phyloP scores from a whole-genome alignment of 2,888 invertebrate genomes.

The Ormyrus pomaceus region DNA sequence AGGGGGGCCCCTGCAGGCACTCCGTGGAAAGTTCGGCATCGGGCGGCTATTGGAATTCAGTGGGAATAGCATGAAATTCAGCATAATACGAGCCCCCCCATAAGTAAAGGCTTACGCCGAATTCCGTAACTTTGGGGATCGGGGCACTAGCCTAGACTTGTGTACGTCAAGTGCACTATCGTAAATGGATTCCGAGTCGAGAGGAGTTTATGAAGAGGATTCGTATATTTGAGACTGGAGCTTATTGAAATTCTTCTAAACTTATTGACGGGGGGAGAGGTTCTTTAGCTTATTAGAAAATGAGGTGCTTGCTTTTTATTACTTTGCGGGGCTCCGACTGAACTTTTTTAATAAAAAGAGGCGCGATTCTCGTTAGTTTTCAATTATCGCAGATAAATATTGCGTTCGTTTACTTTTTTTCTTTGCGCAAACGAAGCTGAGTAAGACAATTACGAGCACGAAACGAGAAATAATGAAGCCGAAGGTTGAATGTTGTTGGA shows the following conservation, averaged over 20 bases:
- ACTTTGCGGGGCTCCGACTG: too few relatives aligned
- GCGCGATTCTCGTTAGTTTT: too few relatives aligned
- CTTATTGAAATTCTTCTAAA: conserved; percentile 54
- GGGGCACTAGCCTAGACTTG: background rate
- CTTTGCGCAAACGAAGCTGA: too few relatives aligned
- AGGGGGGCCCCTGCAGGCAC: too few relatives aligned
- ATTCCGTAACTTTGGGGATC: conserved; percentile 21
- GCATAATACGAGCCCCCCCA: conserved; percentile 44
- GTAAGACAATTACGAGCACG: too few relatives aligned
- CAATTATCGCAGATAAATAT: too few relatives aligned
- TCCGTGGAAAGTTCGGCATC: background rate
- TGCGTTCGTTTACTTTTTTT: too few relatives aligned
- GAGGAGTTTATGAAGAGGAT: conserved; percentile 47
- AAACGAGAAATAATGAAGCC: too few relatives aligned
- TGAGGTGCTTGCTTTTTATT: too few relatives aligned
- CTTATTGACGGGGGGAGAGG: conserved; percentile 26
- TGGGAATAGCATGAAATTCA: conserved; percentile 34
- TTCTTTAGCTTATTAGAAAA: too few relatives aligned
- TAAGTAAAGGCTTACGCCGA: conserved; percentile 47
- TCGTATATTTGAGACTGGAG: conserved; percentile 40
- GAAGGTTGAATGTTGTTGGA: too few relatives aligned
- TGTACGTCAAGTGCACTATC: conserved; percentile 33
- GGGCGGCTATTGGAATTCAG: conserved; percentile 35
- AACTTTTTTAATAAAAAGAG: too few relatives aligned
- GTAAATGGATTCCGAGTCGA: conserved; percentile 49